A percentile compares a stretch with the other conserved stretches of the same genome.
Evolutionary conservation across 2,888 invertebrate species (phyloP).

Genomic region (Parascotia fuliginaria): DNA sequence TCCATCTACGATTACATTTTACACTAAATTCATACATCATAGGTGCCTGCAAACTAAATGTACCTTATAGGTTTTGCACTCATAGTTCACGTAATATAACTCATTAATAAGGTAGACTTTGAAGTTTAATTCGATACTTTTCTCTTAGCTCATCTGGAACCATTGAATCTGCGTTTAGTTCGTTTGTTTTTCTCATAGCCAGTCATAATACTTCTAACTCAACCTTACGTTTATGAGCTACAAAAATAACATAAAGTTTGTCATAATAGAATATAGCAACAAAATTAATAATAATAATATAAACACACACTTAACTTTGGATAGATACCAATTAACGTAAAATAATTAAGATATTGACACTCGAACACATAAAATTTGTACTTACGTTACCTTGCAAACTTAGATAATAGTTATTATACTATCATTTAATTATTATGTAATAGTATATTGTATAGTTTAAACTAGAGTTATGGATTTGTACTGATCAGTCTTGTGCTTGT

Average conservation of each 20-base stretch:
- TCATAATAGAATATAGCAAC: slow-evolving; percentile 79
- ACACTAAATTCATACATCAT: slow-evolving; percentile 10
- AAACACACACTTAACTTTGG: slow-evolving; percentile 84
- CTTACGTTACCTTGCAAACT: slow-evolving; percentile 76
- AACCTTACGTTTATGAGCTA: slow-evolving; percentile 57
- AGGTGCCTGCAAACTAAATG: slow-evolving; percentile 6
- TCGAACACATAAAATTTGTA: slow-evolving; percentile 84
- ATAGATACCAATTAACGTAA: slow-evolving; percentile 77
- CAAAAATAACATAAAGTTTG: slow-evolving; percentile 68
- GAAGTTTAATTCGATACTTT: slow-evolving; percentile 6
- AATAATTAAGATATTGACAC: slow-evolving; percentile 77
- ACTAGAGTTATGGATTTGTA: slow-evolving; percentile 77
- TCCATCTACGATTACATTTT: slow-evolving; percentile 12
- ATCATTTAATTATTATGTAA: slow-evolving; percentile 61
- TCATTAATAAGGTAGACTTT: slow-evolving; percentile 8
- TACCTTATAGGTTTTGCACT: slow-evolving; percentile 17
- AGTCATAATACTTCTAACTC: slow-evolving; percentile 57
- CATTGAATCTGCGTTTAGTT: slow-evolving; percentile 12
- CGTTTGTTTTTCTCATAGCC: slow-evolving; percentile 60
- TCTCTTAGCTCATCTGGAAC: slow-evolving; percentile 22
- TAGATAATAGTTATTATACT: slow-evolving; percentile 58
- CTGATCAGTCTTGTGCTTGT: slow-evolving; percentile 79
- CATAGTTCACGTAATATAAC: slow-evolving; percentile 8
- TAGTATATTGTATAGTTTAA: slow-evolving; percentile 64
- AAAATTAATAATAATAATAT: slow-evolving; percentile 77